Base-by-base conservation (phyloP, 2,113 vertebrate genomes). In the Sapayoa aenigma region DNA sequence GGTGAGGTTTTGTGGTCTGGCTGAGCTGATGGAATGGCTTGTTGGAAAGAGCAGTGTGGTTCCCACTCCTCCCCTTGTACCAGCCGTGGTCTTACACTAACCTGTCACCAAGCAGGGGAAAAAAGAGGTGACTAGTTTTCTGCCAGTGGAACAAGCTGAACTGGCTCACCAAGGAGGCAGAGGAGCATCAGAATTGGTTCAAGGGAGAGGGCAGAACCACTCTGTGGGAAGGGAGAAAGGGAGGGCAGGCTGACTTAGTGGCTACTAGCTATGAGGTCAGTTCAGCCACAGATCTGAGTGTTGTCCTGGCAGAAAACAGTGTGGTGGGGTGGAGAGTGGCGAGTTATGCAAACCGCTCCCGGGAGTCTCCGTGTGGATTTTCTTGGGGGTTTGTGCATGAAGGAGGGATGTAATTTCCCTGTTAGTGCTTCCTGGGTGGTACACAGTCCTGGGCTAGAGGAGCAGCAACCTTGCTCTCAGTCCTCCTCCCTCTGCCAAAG, bases 1-100 rank as follows among this genome's bases (percentile, higher is more conserved):
- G 65, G 47, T 89, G 94, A 84, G 55, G 68, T 71, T 96, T 81
- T 80, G 65, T 92, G 63, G 50, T 88, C 53, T 87, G 72, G 18
- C 47, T 89, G 60, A 90, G 63, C 72, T 5, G 2, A 84, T 2
- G 12, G 53, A 76, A 50, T 2, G 2, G 63, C n/a, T 66, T 9
- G 0, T 46, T 14, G 11, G 60, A 58, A 62, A 83, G 71, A 84
- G 60, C 35, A 28, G 35, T 46, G 68, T 77, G 25, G 8, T 92
- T 93, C 46, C 46, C 27, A 12, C 24, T 93, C 65, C 31, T 67
- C 17, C 44, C 20, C 60, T 94, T 11, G 1, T 55, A 71, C 39
- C 31, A 53, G 53, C n/a, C 10, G 67, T 56, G 35, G 31, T 92
- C 60, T 86, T 75, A 20, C 22, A 12, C 11, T 68, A 69, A 78